A percentile compares a stretch with the other conserved stretches of the same genome.
phyloP scores from a whole-genome alignment of 1,140 invertebrate genomes.

The Drusus annulatus region DNA sequence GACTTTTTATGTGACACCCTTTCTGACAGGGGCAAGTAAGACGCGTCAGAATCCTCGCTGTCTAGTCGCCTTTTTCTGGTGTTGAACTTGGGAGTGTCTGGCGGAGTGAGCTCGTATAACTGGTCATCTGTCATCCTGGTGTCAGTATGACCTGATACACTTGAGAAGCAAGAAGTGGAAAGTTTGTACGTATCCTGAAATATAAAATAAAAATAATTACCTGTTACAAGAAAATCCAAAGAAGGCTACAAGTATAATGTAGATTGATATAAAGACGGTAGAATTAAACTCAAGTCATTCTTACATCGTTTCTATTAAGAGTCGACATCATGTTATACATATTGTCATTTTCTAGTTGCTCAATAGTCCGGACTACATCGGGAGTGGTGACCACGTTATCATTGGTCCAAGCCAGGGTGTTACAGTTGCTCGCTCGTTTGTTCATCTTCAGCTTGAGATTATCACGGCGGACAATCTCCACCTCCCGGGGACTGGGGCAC shows the following conservation, averaged over 20 bases:
- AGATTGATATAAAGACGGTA: neutral
- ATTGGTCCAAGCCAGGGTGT: neutral
- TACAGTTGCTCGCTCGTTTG: neutral
- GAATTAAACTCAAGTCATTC: neutral
- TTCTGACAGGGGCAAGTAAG: slow-evolving; percentile 47
- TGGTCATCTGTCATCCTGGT: neutral
- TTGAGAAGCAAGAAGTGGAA: slow-evolving; percentile 9
- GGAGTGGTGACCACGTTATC: slow-evolving; percentile 48
- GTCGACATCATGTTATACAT: neutral
- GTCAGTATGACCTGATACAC: neutral
- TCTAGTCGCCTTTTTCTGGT: slow-evolving; percentile 44
- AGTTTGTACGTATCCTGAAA: slow-evolving; percentile 5
- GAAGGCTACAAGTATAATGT: no score
- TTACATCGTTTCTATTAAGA: neutral
- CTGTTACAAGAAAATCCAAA: no score
- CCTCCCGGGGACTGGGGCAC: neutral
- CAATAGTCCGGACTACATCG: slow-evolving; percentile 47
- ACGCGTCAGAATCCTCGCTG: slow-evolving; percentile 49
- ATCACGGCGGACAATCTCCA: no score
- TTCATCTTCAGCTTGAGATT: slow-evolving; percentile 14
- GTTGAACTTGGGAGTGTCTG: slow-evolving; percentile 46
- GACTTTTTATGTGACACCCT: neutral
- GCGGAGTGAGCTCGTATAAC: slow-evolving; percentile 45
- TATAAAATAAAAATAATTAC: neutral
- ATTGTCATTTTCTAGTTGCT: slow-evolving; percentile 48